These are phyloP conservation scores for Drosophila neoperkinsi DNA, from an alignment of 2,888 invertebrate species.

Conservation along the genomic window DNA sequence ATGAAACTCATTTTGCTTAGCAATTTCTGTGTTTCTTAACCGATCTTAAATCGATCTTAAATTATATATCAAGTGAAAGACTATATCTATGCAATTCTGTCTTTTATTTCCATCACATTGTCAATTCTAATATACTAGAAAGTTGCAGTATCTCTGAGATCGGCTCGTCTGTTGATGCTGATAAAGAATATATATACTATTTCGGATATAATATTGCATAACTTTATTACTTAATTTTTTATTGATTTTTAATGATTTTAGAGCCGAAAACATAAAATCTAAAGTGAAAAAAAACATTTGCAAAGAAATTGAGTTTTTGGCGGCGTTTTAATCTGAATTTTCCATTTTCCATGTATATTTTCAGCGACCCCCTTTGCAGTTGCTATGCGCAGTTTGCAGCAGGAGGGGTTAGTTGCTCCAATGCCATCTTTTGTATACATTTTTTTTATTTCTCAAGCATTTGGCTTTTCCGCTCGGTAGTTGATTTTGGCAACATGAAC, in stretches of 20 bases:
- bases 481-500: slow-evolving; percentile 26
- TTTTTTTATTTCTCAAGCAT: slow-evolving; percentile 46
- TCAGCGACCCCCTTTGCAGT: not conserved
- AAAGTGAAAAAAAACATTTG: not conserved
- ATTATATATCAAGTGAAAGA: too few relatives aligned
- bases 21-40: not conserved
- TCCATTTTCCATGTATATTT: slow-evolving; percentile 15
- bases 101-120: not conserved
- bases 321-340: slow-evolving; percentile 28
- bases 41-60: not conserved
- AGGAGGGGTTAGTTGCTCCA: slow-evolving; percentile 10
- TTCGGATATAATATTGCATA: not conserved
- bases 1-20: not conserved
- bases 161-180: not conserved
- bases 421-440: slow-evolving; percentile 62
- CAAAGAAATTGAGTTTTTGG: slow-evolving; percentile 8
- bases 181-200: not conserved
- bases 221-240: not conserved
- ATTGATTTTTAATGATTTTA: not conserved
- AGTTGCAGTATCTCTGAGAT: not conserved
- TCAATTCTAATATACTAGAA: not conserved
- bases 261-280: slow-evolving; percentile 8
- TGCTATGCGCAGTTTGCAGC: not conserved
- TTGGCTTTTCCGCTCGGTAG: slow-evolving; percentile 29
- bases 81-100: too few relatives aligned